Evolutionary conservation across 2,888 invertebrate genomes (phyloP).

Genomic region (Nemoura dubitans): DNA sequence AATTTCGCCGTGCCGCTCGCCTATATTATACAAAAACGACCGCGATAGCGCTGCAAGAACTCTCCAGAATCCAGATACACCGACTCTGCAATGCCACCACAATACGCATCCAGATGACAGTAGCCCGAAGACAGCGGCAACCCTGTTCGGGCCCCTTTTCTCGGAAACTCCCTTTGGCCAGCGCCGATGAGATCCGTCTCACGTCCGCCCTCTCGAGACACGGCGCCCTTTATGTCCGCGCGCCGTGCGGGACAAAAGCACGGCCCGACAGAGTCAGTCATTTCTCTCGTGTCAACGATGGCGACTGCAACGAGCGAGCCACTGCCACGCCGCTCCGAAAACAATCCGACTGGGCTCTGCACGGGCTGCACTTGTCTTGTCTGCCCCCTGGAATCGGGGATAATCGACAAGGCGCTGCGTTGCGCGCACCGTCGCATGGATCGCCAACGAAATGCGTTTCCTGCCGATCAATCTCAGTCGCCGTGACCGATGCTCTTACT

Average conservation of each 20-base stretch:
- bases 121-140: not conserved
- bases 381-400: not conserved
- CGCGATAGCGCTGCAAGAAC: too few species aligned
- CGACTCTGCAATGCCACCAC: not conserved
- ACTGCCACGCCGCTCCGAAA: not conserved
- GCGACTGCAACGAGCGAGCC: not conserved
- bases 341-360: not conserved
- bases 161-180: slow-evolving; percentile 40
- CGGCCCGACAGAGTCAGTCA: slow-evolving; percentile 28
- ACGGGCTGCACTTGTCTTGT: not conserved
- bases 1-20: too few species aligned
- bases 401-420: not conserved
- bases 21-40: too few species aligned
- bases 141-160: slow-evolving; percentile 45
- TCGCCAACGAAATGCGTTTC: not conserved
- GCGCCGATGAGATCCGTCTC: not conserved
- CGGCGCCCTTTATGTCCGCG: slow-evolving; percentile 30
- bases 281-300: slow-evolving; percentile 32
- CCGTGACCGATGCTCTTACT: not conserved
- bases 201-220: not conserved
- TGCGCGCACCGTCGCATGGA: too few species aligned
- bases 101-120: too few species aligned
- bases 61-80: too few species aligned
- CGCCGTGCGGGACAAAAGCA: slow-evolving; percentile 8
- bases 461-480: not conserved